Base-by-base conservation (phyloP, 1,140 invertebrate species). In the Limonius californicus region DNA sequence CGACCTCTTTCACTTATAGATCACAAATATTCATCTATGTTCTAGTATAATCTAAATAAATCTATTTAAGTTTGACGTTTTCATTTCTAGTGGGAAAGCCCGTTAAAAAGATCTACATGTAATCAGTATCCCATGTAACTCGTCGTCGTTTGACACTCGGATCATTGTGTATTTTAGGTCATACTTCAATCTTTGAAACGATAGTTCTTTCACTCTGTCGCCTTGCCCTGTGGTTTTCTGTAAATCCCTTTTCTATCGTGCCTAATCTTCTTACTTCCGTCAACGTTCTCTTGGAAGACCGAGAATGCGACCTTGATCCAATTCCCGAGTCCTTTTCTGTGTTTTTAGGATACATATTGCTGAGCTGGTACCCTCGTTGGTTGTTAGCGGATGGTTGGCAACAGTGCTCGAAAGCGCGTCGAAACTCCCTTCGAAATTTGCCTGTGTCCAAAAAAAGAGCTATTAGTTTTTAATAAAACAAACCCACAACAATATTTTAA, bases 381-480 rank as follows among this genome's bases (percentile, higher is more conserved):
- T 20, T 19, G 14, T 47, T 30, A 27, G 15, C 27, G 19, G 42
- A 23, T 9, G 54, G 20, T 20, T 54, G 15, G 11, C 61, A 62
- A 43, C 61, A 62, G 16, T 57, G 54, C 3, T 55, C 61, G 27
- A 62, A 57, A 20, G 61, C 61, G 3, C 61, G 19, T 8, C 47
- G 39, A 16, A 62, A 62, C 16, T 62, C 61, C 21, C 57, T 62
- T 1, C 61, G 19, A 35, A 62, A 62, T 57, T 62, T 62, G 3
- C 61, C 61, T 62, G 35, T 9, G 47, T 45, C n/a, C 32, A 53
- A 32, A 14, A n/a, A 47, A 8, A 12, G 2, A 32, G 1, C 27
- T 4, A 39, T 14, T 47, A 23, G 18, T 12, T 50, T n/a, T 47
- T 23, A 43, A 43, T n/a, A n/a, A n/a, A n/a, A n/a, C n/a, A n/a